Evolutionary conservation across 2,888 invertebrate species (phyloP), one percentile per base, ranked within the genome.

Genomic region (Agrochola litura): DNA sequence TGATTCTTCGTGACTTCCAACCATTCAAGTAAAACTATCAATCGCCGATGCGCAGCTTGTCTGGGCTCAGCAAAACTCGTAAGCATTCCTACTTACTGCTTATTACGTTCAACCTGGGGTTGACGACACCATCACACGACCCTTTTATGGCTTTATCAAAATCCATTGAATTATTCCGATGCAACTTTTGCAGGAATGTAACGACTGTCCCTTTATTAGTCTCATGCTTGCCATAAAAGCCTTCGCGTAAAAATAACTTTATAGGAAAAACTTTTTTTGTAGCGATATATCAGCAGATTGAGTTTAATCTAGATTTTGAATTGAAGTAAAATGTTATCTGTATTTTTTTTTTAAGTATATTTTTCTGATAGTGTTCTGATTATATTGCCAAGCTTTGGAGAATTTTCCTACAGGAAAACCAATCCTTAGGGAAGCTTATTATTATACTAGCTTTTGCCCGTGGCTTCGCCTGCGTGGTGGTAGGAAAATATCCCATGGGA

Each of bases 151-250:
- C 79, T 87, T 88, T 90, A 89, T 90, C 88, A 91, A 89, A 89
- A 89, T 85, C 87, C 88, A 88, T 89, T 90, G 88, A 91, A 91
- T 92, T 90, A 91, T 91, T 91, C 83, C 83, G 84, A 88, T 90
- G 89, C 91, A 91, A 89, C 89, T 91, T 88, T 82, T 81, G 83
- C 83, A 77, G 83, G 86, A 90, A 89, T 89, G 90, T 90, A 88
- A 88, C 89, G 82, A 86, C 82, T 76, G 64, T 6, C 74, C 77
- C 79, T 92, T 92, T 92, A 92, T 91, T 91, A 90, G 86, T 89
- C 91, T 91, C 92, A 75, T 64, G 91, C 58, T 86, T 79, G 86
- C 89, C 89, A 90, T 92, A 92, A 92, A 89, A 87, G 79, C 79
- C 77, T 65, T 68, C 72, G 74, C 82, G 83, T 84, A 87, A 82